Percentiles rank a stretch among this genome's conserved stretches.
These are phyloP conservation scores for Rhinichthys klamathensis DNA, from an alignment of 2,113 vertebrate genomes.

Conservation along the genomic window DNA sequence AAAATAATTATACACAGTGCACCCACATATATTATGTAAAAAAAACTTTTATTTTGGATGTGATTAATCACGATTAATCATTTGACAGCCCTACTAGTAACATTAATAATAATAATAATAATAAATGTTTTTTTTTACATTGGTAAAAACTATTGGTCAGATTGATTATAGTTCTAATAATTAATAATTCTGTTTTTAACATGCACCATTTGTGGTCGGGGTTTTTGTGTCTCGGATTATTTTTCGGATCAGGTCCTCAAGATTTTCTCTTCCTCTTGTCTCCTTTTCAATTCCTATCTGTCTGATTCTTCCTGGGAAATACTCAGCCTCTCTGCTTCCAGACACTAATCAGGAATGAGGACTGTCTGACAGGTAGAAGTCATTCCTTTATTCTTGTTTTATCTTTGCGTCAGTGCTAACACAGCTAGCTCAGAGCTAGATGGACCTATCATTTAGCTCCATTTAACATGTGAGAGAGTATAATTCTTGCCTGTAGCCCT, in stretches of 20 bases:
- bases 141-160: background rate
- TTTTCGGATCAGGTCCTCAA: background rate
- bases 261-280: background rate
- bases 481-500: slow-evolving; percentile 37
- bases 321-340: background rate
- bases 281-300: background rate
- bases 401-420: slow-evolving; percentile 19
- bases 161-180: background rate
- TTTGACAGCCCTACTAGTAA: too few species aligned
- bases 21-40: too few species aligned
- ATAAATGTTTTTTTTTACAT: background rate
- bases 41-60: too few species aligned
- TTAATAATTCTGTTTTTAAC: background rate
- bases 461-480: slow-evolving; percentile 31
- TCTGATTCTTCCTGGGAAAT: slow-evolving; percentile 10
- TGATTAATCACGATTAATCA: too few species aligned
- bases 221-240: background rate
- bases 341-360: slow-evolving; percentile 42
- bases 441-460: background rate
- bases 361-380: slow-evolving; percentile 3
- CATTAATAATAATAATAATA: background rate
- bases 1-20: too few species aligned
- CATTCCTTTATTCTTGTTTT: background rate
- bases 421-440: background rate
- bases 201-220: background rate